phyloP scores from a whole-genome alignment of 2,888 invertebrate species.

The Nomada fucata region DNA sequence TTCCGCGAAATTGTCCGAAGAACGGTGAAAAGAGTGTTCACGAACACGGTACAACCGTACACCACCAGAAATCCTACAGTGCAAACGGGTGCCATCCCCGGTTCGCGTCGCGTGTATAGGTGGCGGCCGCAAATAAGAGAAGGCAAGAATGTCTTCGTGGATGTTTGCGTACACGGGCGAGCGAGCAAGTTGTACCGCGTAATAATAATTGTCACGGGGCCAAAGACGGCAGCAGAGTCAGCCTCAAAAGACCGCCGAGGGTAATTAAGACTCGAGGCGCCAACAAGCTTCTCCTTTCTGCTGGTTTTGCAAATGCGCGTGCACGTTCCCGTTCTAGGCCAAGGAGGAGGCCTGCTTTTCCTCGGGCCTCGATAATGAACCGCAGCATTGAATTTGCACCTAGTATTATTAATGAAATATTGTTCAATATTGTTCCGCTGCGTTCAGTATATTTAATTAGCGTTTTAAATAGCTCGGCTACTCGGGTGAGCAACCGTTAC shows the following conservation, averaged over 20 bases:
- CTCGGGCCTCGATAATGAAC: conserved; percentile 73
- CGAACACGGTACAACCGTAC: conserved; percentile 16
- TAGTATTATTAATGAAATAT: conserved; percentile 71
- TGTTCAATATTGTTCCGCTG: not conserved
- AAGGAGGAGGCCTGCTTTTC: conserved; percentile 42
- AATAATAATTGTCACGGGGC: conserved; percentile 71
- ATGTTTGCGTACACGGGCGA: conserved; percentile 10
- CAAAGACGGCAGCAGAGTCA: conserved; percentile 52
- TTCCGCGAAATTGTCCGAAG: conserved; percentile 40
- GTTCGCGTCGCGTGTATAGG: conserved; percentile 10
- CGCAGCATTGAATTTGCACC: conserved; percentile 66
- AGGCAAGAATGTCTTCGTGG: conserved; percentile 18
- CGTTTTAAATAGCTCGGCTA: too few species aligned
- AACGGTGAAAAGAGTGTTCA: conserved; percentile 18
- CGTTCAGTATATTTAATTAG: too few species aligned
- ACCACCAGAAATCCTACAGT: conserved; percentile 14
- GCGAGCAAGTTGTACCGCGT: conserved; percentile 46
- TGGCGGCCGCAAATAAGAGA: not conserved
- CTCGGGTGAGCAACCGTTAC: too few species aligned
- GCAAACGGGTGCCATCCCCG: conserved; percentile 36
- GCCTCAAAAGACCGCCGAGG: conserved; percentile 75
- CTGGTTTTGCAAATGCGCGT: conserved; percentile 17
- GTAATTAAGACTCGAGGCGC: conserved; percentile 79
- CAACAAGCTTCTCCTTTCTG: conserved; percentile 69
- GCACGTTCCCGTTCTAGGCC: conserved; percentile 20